phyloP scores from a whole-genome alignment of 2,888 invertebrate genomes.

The Calephelis perditalis region DNA sequence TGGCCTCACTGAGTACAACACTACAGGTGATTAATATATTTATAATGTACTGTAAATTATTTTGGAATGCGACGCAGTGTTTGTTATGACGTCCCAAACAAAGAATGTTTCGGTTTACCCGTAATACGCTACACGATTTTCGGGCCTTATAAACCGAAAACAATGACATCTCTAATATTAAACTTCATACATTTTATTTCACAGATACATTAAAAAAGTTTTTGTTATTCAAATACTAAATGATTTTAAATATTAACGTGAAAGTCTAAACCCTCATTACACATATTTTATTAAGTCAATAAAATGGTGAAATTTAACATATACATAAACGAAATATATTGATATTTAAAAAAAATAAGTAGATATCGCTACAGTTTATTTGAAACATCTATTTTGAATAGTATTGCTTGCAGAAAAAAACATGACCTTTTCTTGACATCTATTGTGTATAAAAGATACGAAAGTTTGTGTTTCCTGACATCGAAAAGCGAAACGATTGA shows the following conservation, averaged over 20 bases:
- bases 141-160: neutral
- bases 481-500: neutral
- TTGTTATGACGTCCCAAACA: slow-evolving; percentile 1
- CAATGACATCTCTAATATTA: neutral
- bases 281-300: neutral
- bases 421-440: too few species aligned
- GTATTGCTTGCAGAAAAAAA: too few species aligned
- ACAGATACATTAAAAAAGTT: neutral
- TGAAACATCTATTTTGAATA: too few species aligned
- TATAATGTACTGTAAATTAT: neutral
- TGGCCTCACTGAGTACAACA: slow-evolving; percentile 49
- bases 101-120: neutral
- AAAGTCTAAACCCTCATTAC: too few species aligned
- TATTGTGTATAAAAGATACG: too few species aligned
- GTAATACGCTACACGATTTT: neutral
- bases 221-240: neutral
- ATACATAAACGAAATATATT: too few species aligned
- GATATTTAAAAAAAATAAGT: too few species aligned
- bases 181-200: neutral
- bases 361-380: too few species aligned
- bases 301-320: too few species aligned
- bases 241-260: too few species aligned
- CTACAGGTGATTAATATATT: slow-evolving; percentile 44
- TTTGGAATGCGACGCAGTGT: neutral
- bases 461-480: neutral